Conservation (phyloP, 2,888 invertebrate species). For the Clostera curtula region DNA sequence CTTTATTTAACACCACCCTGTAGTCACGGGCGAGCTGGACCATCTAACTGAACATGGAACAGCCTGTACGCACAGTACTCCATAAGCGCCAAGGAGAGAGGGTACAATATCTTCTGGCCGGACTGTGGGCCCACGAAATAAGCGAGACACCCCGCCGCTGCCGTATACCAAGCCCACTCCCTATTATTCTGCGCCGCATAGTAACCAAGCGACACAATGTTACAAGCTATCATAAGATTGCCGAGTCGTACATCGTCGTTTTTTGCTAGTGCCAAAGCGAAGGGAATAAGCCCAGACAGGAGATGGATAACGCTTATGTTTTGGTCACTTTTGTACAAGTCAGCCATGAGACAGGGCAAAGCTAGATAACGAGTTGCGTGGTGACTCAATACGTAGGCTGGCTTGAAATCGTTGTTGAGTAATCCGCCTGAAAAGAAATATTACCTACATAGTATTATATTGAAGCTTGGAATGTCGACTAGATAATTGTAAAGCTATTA, state of each 20-base stretch:
- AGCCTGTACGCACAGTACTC: slow-evolving; percentile 52
- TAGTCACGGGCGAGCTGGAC: background rate
- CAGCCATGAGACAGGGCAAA: slow-evolving; percentile 54
- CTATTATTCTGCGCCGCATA: slow-evolving; percentile 34
- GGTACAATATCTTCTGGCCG: slow-evolving; percentile 38
- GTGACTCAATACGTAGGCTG: slow-evolving; percentile 37
- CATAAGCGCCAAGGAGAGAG: slow-evolving; percentile 43
- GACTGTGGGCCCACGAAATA: slow-evolving; percentile 37
- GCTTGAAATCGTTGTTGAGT: slow-evolving; percentile 39
- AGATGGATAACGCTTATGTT: slow-evolving; percentile 37
- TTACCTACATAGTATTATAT: background rate
- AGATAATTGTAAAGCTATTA: too few relatives aligned
- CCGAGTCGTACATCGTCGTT: slow-evolving; percentile 41
- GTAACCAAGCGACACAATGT: slow-evolving; percentile 41
- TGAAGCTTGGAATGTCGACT: too few relatives aligned
- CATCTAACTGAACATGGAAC: slow-evolving; percentile 22
- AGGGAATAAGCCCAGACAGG: slow-evolving; percentile 50
- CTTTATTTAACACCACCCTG: slow-evolving; percentile 1
- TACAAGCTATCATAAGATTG: slow-evolving; percentile 42
- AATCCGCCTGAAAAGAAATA: slow-evolving; percentile 32
- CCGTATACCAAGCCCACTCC: slow-evolving; percentile 53
- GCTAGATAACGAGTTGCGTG: slow-evolving; percentile 47
- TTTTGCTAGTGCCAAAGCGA: slow-evolving; percentile 38
- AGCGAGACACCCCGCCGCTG: slow-evolving; percentile 40
- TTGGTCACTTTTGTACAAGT: slow-evolving; percentile 35